Percentiles rank a stretch among this genome's conserved stretches.
Conservation (phyloP, 1,140 invertebrate genomes). For the Penaeus japonicus region DNA sequence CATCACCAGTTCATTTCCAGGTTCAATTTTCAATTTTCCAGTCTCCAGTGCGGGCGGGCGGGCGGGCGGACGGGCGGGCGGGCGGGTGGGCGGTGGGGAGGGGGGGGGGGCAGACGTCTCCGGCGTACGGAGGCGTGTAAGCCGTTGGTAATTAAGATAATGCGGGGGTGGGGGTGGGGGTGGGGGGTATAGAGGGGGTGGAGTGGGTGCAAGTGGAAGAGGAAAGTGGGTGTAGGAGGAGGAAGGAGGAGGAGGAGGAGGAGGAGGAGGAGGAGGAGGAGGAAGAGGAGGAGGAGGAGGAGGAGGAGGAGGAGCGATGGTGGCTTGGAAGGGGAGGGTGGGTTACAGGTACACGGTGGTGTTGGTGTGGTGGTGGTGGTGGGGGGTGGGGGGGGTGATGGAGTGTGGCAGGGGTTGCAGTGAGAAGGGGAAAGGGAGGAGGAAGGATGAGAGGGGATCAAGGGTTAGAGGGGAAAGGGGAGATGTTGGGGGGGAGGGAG, state of each 20-base stretch:
- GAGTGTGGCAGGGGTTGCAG: too few relatives aligned
- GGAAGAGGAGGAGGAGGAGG: background rate
- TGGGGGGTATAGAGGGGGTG: background rate
- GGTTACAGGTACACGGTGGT: background rate
- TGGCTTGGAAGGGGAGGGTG: background rate
- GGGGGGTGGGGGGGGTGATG: too few relatives aligned
- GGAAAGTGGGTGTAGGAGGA: too few relatives aligned
- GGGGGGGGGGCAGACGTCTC: conserved; percentile 1
- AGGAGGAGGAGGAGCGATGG: background rate
- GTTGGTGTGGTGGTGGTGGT: background rate
- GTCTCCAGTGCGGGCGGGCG: conserved; percentile 3
- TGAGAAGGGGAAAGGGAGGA: too few relatives aligned
- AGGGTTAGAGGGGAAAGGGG: too few relatives aligned
- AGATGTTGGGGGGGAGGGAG: too few relatives aligned
- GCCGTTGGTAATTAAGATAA: conserved; percentile 17
- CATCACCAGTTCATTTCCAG: conserved; percentile 33
- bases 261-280: background rate
- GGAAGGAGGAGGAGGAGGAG: background rate
- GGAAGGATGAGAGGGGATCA: too few relatives aligned
- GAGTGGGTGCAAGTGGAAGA: background rate
- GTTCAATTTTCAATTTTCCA: conserved; percentile 28
- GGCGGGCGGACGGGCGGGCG: background rate
- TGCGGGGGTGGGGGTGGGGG: background rate
- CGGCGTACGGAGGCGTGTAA: conserved; percentile 21
- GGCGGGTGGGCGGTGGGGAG: background rate